These are phyloP conservation scores for Pachydiplax longipennis DNA, from an alignment of 2,888 invertebrate genomes.

Conservation along the genomic window DNA sequence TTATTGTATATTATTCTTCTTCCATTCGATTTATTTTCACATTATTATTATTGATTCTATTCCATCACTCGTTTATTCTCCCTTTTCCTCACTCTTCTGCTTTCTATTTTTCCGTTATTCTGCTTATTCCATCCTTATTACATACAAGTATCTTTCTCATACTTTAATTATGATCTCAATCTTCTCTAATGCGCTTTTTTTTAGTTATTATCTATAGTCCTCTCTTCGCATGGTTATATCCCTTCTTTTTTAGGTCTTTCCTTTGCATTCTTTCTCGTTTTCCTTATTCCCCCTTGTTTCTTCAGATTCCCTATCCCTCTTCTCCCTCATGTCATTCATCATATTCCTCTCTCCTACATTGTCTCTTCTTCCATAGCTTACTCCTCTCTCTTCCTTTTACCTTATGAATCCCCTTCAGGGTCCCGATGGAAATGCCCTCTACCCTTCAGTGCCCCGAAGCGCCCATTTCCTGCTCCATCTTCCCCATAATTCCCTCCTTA, in stretches of 20 bases:
- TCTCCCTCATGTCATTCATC: not conserved
- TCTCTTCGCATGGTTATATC: too few relatives aligned
- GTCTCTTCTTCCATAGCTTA: not conserved
- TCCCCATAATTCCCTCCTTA: not conserved
- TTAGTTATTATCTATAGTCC: too few relatives aligned
- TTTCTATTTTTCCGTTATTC: too few relatives aligned
- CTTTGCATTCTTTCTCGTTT: not conserved
- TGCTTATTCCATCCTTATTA: too few relatives aligned
- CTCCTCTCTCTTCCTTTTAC: not conserved
- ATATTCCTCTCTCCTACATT: not conserved
- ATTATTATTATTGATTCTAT: too few relatives aligned
- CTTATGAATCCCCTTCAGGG: not conserved
- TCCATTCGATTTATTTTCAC: too few relatives aligned
- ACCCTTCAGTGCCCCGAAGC: not conserved
- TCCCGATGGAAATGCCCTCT: not conserved
- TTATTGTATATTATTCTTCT: too few relatives aligned
- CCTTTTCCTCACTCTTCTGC: too few relatives aligned
- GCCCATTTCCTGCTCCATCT: not conserved
- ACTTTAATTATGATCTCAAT: too few relatives aligned
- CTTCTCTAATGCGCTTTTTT: too few relatives aligned
- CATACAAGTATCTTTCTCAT: too few relatives aligned
- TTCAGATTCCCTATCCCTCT: not conserved
- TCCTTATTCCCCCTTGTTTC: not conserved
- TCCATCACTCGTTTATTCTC: too few relatives aligned
- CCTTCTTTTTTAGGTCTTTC: not conserved